Percentiles rank a stretch among this genome's conserved stretches.
These are phyloP conservation scores for Amiota mariae DNA, from an alignment of 2,888 invertebrate species.

Conservation along the genomic window DNA sequence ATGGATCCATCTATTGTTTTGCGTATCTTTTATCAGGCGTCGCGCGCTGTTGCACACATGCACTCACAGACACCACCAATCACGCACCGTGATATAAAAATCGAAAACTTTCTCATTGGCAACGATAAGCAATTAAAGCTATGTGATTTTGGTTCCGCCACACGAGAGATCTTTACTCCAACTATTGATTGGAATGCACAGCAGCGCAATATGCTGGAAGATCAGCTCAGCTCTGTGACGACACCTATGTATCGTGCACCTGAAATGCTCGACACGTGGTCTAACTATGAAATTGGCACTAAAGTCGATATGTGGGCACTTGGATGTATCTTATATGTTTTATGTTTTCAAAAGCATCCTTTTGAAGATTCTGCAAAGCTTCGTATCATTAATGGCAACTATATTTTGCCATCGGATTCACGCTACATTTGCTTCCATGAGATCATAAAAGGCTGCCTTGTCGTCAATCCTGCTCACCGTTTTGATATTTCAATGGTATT, in stretches of 20 bases:
- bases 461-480: conserved; percentile 87
- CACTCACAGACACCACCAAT: conserved; percentile 93
- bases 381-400: conserved; percentile 97
- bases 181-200: conserved; percentile 94
- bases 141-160: conserved; percentile 98
- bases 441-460: conserved; percentile 88
- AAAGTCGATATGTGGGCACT: conserved; percentile 97
- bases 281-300: conserved; percentile 92
- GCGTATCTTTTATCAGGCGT: conserved; percentile 92
- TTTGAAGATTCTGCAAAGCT: conserved; percentile 97
- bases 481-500: conserved; percentile 85
- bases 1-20: conserved; percentile 78
- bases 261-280: conserved; percentile 98
- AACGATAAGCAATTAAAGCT: conserved; percentile 90
- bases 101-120: conserved; percentile 94
- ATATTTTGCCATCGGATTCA: conserved; percentile 86
- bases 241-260: conserved; percentile 98
- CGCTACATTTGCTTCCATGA: conserved; percentile 90
- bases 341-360: conserved; percentile 96
- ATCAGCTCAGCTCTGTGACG: conserved; percentile 80
- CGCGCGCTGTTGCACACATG: conserved; percentile 93
- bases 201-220: conserved; percentile 92
- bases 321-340: conserved; percentile 93
- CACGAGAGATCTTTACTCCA: conserved; percentile 85
- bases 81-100: conserved; percentile 95